Percentiles rank a stretch among this genome's conserved stretches.
These are phyloP conservation scores for Cataglyphis albicans DNA, from an alignment of 2,888 invertebrate species.

Conservation along the genomic window DNA sequence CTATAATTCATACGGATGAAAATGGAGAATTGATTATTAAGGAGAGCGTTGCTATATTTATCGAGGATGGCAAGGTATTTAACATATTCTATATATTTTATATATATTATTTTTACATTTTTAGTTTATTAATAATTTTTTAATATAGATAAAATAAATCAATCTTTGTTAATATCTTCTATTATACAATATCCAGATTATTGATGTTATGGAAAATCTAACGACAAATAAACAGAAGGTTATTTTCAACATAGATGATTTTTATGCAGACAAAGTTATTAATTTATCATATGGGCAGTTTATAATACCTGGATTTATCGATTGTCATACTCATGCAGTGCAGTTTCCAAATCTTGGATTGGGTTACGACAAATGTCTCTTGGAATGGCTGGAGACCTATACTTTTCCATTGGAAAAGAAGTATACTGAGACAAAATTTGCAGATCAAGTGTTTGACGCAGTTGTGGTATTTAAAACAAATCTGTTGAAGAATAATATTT, in stretches of 20 bases:
- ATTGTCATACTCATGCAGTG: constrained; percentile 96
- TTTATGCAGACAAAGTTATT: constrained; percentile 63
- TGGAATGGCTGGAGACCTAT: constrained; percentile 95
- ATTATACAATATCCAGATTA: constrained; percentile 25
- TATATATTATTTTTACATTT: background rate
- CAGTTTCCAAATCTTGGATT: constrained; percentile 95
- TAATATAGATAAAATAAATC: constrained; percentile 4
- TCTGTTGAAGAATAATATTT: background rate
- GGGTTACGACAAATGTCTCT: constrained; percentile 92
- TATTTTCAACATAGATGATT: background rate
- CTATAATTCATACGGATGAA: constrained; percentile 78
- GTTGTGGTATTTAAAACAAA: constrained; percentile 90
- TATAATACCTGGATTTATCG: constrained; percentile 95
- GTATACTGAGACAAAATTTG: constrained; percentile 90
- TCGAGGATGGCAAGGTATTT: constrained; percentile 81
- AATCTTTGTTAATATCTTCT: background rate
- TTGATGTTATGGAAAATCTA: background rate
- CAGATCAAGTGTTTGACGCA: constrained; percentile 90
- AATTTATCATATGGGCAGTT: constrained; percentile 87
- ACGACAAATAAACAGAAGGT: background rate
- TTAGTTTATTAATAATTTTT: background rate
- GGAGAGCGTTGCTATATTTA: constrained; percentile 77
- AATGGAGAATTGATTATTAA: constrained; percentile 76
- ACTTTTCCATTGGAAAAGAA: constrained; percentile 94
- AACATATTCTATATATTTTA: constrained; percentile 2